Percentiles rank a stretch among this genome's conserved stretches.
Conservation (phyloP, 2,888 invertebrate genomes). For the Patella caerulea region DNA sequence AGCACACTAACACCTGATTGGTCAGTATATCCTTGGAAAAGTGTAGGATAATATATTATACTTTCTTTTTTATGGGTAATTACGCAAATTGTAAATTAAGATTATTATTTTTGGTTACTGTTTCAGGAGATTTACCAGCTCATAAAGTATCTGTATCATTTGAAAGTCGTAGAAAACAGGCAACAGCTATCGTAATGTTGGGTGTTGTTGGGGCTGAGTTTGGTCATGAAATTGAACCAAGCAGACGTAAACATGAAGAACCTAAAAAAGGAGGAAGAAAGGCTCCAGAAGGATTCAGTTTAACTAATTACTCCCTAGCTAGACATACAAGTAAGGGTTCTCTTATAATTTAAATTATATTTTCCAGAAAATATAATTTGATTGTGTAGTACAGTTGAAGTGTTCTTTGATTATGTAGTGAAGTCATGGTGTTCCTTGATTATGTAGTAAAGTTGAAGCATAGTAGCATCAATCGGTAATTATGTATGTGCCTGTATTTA, state of each 20-base stretch:
- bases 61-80: not conserved
- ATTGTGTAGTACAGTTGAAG: not conserved
- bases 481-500: too few relatives aligned
- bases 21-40: too few relatives aligned
- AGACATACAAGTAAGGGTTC: conserved; percentile 83
- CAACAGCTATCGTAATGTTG: conserved; percentile 94
- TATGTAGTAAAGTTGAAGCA: too few relatives aligned
- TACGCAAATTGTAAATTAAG: not conserved
- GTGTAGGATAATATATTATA: too few relatives aligned
- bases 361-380: too few relatives aligned
- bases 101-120: not conserved
- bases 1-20: too few relatives aligned
- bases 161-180: conserved; percentile 83
- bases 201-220: conserved; percentile 99
- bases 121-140: conserved; percentile 53
- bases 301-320: conserved; percentile 87
- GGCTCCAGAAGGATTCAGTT: conserved; percentile 89
- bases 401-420: not conserved
- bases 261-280: conserved; percentile 75
- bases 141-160: conserved; percentile 61
- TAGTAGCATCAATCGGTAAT: too few relatives aligned
- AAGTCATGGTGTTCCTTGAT: too few relatives aligned
- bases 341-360: not conserved
- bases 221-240: conserved; percentile 89
- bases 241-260: conserved; percentile 71